Percentiles rank a stretch among this genome's conserved stretches.
Conservation (phyloP, 2,888 invertebrate genomes). For the Abscondita cerata region DNA sequence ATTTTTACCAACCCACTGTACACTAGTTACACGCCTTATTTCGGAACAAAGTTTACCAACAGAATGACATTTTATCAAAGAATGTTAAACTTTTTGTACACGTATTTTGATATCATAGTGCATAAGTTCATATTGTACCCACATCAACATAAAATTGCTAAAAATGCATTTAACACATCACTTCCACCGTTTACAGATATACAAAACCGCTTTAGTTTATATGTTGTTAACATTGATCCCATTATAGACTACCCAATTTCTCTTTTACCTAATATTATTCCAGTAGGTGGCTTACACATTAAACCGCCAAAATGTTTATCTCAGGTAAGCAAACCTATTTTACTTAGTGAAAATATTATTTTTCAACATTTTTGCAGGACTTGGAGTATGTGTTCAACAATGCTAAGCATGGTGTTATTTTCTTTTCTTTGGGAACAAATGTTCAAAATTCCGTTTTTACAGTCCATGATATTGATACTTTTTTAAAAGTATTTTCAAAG, state of each 20-base stretch:
- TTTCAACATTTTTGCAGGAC: conserved; percentile 14
- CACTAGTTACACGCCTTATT: conserved; percentile 42
- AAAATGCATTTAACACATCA: conserved; percentile 40
- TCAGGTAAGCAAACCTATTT: conserved; percentile 38
- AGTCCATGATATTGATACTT: conserved; percentile 36
- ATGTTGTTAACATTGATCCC: conserved; percentile 49
- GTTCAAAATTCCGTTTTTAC: conserved; percentile 44
- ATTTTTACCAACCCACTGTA: conserved; percentile 35
- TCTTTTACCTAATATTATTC: conserved; percentile 52
- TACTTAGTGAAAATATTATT: neutral
- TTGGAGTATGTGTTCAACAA: conserved; percentile 42
- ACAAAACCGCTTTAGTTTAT: conserved; percentile 44
- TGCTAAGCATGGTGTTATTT: conserved; percentile 50
- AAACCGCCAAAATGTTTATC: conserved; percentile 44
- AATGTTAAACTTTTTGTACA: conserved; percentile 37
- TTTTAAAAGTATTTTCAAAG: conserved; percentile 49
- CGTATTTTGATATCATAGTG: conserved; percentile 6
- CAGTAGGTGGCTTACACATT: conserved; percentile 54
- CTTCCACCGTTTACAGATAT: conserved; percentile 40
- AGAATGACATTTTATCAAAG: conserved; percentile 44
- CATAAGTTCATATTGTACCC: conserved; percentile 26
- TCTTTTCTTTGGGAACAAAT: conserved; percentile 53
- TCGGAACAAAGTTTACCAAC: conserved; percentile 34
- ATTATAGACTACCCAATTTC: conserved; percentile 48
- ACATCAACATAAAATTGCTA: conserved; percentile 37